Base-by-base conservation (phyloP, 64 coral and sea anemone species). In the Porites australiensis region DNA sequence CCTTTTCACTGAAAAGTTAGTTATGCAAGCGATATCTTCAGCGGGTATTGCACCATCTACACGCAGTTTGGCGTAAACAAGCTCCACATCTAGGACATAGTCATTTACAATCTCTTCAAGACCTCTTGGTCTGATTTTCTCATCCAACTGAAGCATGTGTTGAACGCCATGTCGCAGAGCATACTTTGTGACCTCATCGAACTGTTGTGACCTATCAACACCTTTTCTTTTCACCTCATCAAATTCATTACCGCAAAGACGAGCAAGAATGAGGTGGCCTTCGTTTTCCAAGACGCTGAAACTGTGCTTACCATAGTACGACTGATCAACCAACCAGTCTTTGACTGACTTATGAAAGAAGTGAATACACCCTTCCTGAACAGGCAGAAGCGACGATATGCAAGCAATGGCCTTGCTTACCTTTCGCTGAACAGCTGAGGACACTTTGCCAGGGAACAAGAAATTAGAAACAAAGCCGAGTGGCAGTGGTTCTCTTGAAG, bases 271-370 rank as follows among this genome's bases (percentile, higher is more conserved):
- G 62, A 12, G 62, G 18, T 64, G 62, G 18, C 62, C 13, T 64
- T 64, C 62, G 1, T 19, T 9, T 64, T 64, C 62, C 13, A 1
- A 4, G 13, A 64, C 6, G 5, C 13, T 18, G 18, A 13, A 64
- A 14, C 18, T 64, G 13, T 64, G 13, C 13, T 64, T 12, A 5
- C 62, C 18, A 16, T 14, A 64, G 18, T 4, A 4, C 5, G 62
- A 64, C 62, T 64, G 4, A 4, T 64, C 62, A 5, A 13, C 48
- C 82, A 86, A 86, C 62, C 62, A 86, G 49, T 69, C 82, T 46
- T 67, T 45, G 18, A 86, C 62, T 47, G 82, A n/a, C 62, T 86
- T 86, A 63, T 86, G 82, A 69, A 86, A 86, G 45, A 51, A 61
- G 8, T 15, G 23, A 44, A 86, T 67, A 19, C 69, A 67, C 7